phyloP scores from a whole-genome alignment of 2,113 vertebrate genomes.

The Colaptes auratus region DNA sequence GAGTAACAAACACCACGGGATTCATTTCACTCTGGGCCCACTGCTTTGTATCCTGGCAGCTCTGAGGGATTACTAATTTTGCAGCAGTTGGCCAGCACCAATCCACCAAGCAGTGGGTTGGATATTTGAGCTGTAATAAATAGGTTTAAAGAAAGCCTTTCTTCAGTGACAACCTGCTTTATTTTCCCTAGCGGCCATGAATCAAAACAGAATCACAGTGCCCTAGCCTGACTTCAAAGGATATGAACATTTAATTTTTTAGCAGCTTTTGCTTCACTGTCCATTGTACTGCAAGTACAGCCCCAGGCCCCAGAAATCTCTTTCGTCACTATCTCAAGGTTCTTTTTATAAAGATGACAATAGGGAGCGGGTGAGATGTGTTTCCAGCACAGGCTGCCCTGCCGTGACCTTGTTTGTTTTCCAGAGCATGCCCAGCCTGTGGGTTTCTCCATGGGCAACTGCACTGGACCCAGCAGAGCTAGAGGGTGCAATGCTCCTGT shows the following conservation, averaged over 20 bases:
- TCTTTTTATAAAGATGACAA: background rate
- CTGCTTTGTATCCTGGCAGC: background rate
- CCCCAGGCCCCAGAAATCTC: background rate
- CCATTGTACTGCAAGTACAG: conserved; percentile 9
- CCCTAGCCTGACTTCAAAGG: conserved; percentile 49
- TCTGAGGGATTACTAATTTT: background rate
- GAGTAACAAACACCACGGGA: background rate
- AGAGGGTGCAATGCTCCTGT: background rate
- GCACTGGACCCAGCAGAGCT: background rate
- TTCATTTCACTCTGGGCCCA: background rate
- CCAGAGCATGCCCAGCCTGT: background rate
- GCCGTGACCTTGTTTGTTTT: background rate
- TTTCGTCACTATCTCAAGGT: background rate
- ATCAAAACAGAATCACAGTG: conserved; percentile 14
- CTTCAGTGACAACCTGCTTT: conserved; percentile 47
- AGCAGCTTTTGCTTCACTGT: conserved; percentile 27
- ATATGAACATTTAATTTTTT: background rate
- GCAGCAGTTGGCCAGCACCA: background rate
- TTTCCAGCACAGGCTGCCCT: background rate
- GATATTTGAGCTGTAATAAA: conserved; percentile 17
- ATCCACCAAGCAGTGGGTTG: background rate
- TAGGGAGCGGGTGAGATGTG: background rate
- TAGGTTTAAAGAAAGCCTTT: conserved; percentile 13
- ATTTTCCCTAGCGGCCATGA: conserved; percentile 42
- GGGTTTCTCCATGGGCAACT: background rate